Percentiles rank a stretch among this genome's conserved stretches.
phyloP scores from a whole-genome alignment of 35 echinoderm and acorn worm species.

The Lytechinus pictus region DNA sequence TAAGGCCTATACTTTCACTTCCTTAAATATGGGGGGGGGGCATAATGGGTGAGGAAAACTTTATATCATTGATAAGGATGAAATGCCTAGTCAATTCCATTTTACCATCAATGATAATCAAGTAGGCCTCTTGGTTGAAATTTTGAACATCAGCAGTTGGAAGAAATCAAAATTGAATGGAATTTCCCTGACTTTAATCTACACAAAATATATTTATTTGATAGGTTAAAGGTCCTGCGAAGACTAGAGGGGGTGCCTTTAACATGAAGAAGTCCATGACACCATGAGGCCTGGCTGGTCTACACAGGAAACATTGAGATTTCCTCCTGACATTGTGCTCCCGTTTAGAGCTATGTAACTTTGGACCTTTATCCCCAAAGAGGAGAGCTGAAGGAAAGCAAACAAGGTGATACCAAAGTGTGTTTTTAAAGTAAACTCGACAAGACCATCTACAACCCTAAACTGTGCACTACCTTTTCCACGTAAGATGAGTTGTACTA shows the following conservation, averaged over 20 bases:
- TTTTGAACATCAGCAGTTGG: neutral
- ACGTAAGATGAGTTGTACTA: neutral
- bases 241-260: neutral
- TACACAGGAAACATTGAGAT: neutral
- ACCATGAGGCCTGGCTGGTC: neutral
- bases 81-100: no score
- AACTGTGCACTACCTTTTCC: neutral
- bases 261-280: neutral
- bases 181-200: neutral
- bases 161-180: neutral
- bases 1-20: no score
- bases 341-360: neutral
- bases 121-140: no score
- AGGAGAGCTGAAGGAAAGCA: neutral
- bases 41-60: no score
- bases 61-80: no score
- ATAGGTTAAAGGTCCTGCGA: neutral
- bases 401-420: neutral
- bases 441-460: neutral
- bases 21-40: no score
- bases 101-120: no score
- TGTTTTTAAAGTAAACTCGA: neutral
- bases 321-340: neutral
- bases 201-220: neutral
- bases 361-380: neutral